A percentile compares a stretch with the other conserved stretches of the same genome.
These are phyloP conservation scores for Lycophotia porphyrea DNA, from an alignment of 2,888 invertebrate genomes.

Conservation along the genomic window DNA sequence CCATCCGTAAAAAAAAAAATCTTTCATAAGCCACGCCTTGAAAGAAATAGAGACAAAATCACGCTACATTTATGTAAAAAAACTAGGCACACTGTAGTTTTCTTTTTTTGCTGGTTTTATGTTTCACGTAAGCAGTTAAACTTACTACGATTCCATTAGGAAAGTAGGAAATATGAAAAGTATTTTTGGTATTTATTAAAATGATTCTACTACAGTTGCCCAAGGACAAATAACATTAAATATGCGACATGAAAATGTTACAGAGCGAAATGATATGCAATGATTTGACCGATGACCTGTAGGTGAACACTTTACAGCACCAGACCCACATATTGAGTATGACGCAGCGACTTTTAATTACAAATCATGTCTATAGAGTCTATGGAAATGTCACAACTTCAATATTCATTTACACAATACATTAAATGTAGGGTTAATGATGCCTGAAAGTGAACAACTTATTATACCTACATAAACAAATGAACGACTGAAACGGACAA, in stretches of 20 bases:
- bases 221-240: background rate
- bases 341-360: slow-evolving; percentile 59
- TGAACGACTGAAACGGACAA: background rate
- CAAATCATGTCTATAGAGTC: slow-evolving; percentile 11
- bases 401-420: slow-evolving; percentile 49
- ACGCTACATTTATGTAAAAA: no score
- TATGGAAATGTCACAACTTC: slow-evolving; percentile 49
- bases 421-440: slow-evolving; percentile 42
- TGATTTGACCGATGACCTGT: background rate
- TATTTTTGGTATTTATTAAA: background rate
- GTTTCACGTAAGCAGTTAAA: background rate
- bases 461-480: background rate
- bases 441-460: slow-evolving; percentile 30
- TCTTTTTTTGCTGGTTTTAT: background rate
- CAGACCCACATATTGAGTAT: slow-evolving; percentile 15
- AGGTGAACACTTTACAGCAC: background rate
- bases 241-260: background rate
- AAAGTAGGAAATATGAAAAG: background rate
- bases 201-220: background rate
- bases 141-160: no score
- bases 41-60: background rate
- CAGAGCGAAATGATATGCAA: background rate
- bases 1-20: no score
- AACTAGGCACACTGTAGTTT: no score
- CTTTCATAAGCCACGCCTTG: background rate